Evolutionary conservation across 2,797 vertebrate genomes (phyloP).

Genomic region (Luscinia megarhynchos): DNA sequence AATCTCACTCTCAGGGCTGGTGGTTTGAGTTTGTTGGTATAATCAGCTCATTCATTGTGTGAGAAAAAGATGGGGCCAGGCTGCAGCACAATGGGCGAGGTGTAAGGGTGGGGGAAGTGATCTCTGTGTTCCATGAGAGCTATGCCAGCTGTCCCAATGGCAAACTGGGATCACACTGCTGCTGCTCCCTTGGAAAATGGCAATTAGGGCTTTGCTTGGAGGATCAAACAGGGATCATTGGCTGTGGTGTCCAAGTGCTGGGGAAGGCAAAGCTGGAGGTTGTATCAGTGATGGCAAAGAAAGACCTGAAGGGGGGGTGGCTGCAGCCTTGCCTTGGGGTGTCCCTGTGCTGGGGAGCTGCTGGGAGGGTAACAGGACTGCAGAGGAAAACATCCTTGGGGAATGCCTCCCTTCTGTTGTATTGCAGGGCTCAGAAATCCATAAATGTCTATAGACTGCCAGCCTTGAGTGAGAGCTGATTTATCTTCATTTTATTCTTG

Average conservation of each 20-base stretch:
- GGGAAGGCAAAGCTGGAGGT: not conserved
- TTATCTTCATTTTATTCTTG: slow-evolving; percentile 55
- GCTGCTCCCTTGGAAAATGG: not conserved
- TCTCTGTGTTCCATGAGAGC: not conserved
- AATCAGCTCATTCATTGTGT: not conserved
- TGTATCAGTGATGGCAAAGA: not conserved
- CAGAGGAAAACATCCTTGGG: not conserved
- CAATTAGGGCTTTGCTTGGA: not conserved
- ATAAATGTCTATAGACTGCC: slow-evolving; percentile 12
- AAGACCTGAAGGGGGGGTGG: not conserved
- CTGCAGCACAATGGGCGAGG: not conserved
- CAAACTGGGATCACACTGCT: not conserved
- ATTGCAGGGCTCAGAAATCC: slow-evolving; percentile 18
- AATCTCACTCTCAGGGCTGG: not conserved
- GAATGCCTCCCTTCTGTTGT: not conserved
- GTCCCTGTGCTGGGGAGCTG: not conserved
- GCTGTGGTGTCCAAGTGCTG: not conserved
- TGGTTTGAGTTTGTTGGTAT: not conserved
- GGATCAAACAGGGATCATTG: not conserved
- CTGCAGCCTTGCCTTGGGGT: not conserved
- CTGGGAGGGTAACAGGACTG: not conserved
- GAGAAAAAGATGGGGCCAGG: not conserved
- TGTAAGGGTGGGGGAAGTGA: not conserved
- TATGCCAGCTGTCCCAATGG: not conserved
- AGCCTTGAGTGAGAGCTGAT: slow-evolving; percentile 49